Conservation (phyloP, 2,797 vertebrate genomes). For the Apodemus agrarius region DNA sequence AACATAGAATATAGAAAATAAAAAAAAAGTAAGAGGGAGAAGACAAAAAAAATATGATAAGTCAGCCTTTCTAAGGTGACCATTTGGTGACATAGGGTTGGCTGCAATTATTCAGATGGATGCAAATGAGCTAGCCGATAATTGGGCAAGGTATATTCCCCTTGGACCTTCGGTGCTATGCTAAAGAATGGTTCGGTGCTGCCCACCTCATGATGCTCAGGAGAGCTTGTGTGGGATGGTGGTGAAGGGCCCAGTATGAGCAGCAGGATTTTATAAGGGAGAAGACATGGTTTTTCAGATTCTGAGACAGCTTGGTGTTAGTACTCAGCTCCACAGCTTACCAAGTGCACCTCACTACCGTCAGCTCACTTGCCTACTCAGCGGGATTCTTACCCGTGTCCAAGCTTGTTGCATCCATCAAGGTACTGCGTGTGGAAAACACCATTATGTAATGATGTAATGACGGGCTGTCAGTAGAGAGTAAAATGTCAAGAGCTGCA, state of each 20-base stretch:
- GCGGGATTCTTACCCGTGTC: background rate
- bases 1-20: too few relatives aligned
- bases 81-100: background rate
- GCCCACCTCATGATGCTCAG: background rate
- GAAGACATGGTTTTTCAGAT: background rate
- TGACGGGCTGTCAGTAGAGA: background rate
- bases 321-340: background rate
- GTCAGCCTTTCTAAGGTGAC: background rate
- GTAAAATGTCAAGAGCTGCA: background rate
- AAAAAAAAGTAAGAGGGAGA: too few relatives aligned
- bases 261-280: background rate
- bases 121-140: background rate
- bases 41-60: background rate
- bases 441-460: background rate
- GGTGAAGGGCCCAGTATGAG: background rate
- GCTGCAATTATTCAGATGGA: background rate
- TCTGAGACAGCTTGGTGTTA: background rate
- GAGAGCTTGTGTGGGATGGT: background rate
- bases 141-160: background rate
- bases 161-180: background rate
- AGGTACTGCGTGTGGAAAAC: background rate
- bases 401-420: background rate
- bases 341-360: background rate
- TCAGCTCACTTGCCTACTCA: background rate
- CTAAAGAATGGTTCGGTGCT: background rate